Evolutionary conservation across 2,888 invertebrate species (phyloP).

Genomic region (Tridacna gigas): DNA sequence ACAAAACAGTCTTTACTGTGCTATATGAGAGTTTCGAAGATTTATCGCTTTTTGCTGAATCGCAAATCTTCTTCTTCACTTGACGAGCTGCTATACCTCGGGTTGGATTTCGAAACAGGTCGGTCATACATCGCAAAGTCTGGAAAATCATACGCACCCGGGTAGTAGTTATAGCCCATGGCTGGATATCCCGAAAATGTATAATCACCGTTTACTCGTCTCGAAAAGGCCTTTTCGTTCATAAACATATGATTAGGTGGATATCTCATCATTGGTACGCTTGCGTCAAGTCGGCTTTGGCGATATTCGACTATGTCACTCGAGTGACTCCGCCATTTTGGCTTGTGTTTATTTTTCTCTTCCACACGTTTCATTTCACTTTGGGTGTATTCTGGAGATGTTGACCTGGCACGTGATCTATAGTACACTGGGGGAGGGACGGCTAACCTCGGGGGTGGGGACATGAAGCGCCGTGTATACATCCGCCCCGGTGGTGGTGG

Average conservation of each 20-base stretch:
- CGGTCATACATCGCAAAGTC: constrained; percentile 45
- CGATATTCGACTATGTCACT: constrained; percentile 48
- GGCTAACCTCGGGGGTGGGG: constrained; percentile 36
- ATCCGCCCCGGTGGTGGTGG: constrained; percentile 30
- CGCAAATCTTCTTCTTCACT: constrained; percentile 26
- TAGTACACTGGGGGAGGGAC: constrained; percentile 31
- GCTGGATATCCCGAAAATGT: constrained; percentile 31
- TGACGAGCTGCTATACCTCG: constrained; percentile 52
- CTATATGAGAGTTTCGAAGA: too few species aligned
- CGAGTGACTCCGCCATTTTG: constrained; percentile 38
- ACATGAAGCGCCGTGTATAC: constrained; percentile 39
- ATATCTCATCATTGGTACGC: constrained; percentile 2
- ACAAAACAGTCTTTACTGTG: too few species aligned
- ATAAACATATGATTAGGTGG: constrained; percentile 19
- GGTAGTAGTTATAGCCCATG: constrained; percentile 46
- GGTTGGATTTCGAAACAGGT: constrained; percentile 62
- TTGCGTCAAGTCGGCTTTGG: constrained; percentile 36
- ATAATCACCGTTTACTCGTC: constrained; percentile 42
- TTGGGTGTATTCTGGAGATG: constrained; percentile 46
- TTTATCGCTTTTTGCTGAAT: constrained; percentile 11
- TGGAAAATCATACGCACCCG: constrained; percentile 49
- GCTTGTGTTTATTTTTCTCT: constrained; percentile 23
- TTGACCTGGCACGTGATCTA: constrained; percentile 39
- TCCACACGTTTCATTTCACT: constrained; percentile 27
- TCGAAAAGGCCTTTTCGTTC: constrained; percentile 55